Conservation (phyloP, 2,888 invertebrate genomes). For the Tanypteryx hageni region DNA sequence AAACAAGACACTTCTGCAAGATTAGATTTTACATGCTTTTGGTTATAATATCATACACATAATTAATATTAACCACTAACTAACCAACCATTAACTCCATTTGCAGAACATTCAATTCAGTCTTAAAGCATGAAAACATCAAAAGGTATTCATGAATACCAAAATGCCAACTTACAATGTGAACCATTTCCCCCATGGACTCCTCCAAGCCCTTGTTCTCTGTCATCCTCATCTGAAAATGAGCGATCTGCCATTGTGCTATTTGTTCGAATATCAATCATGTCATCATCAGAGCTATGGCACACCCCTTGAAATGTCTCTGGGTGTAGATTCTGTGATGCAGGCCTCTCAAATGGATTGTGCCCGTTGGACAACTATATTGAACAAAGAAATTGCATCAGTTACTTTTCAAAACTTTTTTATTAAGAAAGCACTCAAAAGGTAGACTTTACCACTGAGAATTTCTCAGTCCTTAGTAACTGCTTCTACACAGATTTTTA, state of each 20-base stretch:
- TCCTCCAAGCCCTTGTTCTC: slow-evolving; percentile 55
- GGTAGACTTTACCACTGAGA: too few relatives aligned
- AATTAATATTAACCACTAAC: too few relatives aligned
- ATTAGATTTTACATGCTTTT: too few relatives aligned
- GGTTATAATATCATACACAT: too few relatives aligned
- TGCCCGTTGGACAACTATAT: slow-evolving; percentile 68
- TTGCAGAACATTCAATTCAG: too few relatives aligned
- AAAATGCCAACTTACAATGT: slow-evolving; percentile 67
- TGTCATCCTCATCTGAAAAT: slow-evolving; percentile 68
- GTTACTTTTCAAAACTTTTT: slow-evolving; percentile 65
- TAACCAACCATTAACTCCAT: too few relatives aligned
- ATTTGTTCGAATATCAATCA: slow-evolving; percentile 82
- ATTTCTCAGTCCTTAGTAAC: too few relatives aligned
- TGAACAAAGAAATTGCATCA: slow-evolving; percentile 66
- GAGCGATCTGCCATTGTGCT: slow-evolving; percentile 73
- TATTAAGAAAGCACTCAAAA: too few relatives aligned
- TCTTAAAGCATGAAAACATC: too few relatives aligned
- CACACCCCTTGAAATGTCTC: slow-evolving; percentile 68
- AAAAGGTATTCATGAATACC: not conserved
- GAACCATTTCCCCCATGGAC: slow-evolving; percentile 65
- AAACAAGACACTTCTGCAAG: too few relatives aligned
- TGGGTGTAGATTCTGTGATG: not conserved
- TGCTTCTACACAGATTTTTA: too few relatives aligned
- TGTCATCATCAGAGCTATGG: slow-evolving; percentile 80
- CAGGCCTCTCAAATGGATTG: slow-evolving; percentile 60